Percentiles rank a stretch among this genome's conserved stretches.
Conservation (phyloP, 2,113 vertebrate species). For the Calyptommatus sinebrachiatus region DNA sequence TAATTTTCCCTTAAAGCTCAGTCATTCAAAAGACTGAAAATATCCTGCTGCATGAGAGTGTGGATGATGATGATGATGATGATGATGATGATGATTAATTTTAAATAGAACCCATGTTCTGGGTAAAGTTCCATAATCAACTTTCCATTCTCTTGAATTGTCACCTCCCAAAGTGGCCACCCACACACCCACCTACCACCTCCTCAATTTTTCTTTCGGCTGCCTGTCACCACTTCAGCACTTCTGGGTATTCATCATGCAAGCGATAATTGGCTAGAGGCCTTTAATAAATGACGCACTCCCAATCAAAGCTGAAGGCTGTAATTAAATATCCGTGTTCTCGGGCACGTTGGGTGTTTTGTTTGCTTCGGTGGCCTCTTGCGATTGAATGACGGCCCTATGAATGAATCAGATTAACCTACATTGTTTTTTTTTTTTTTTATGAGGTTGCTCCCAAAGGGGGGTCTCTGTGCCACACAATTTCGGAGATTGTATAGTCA, state of each 20-base stretch:
- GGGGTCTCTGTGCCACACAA: neutral
- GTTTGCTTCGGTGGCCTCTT: slow-evolving; percentile 36
- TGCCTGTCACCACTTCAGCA: neutral
- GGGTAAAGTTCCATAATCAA: slow-evolving; percentile 54
- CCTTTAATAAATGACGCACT: slow-evolving; percentile 58
- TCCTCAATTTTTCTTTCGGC: slow-evolving; percentile 18
- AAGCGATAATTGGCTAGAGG: slow-evolving; percentile 52
- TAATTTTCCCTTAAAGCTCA: slow-evolving; percentile 49
- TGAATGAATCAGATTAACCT: slow-evolving; percentile 44
- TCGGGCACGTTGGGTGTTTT: slow-evolving; percentile 24
- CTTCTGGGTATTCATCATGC: slow-evolving; percentile 32
- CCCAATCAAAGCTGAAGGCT: slow-evolving; percentile 33
- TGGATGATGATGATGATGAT: too few relatives aligned
- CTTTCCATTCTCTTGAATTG: slow-evolving; percentile 39
- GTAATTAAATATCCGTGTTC: slow-evolving; percentile 56
- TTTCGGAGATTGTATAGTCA: neutral
- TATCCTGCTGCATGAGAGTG: slow-evolving; percentile 38
- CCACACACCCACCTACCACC: slow-evolving; percentile 40
- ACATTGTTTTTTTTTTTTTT: slow-evolving; percentile 34
- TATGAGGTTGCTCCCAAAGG: slow-evolving; percentile 23
- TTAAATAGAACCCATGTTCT: slow-evolving; percentile 44
- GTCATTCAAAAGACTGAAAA: slow-evolving; percentile 45
- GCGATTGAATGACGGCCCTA: slow-evolving; percentile 27
- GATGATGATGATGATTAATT: too few relatives aligned
- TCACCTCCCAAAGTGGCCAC: too few relatives aligned